Evolutionary conservation across 2,113 vertebrate genomes (phyloP).

Genomic region (Myocastor coypus): DNA sequence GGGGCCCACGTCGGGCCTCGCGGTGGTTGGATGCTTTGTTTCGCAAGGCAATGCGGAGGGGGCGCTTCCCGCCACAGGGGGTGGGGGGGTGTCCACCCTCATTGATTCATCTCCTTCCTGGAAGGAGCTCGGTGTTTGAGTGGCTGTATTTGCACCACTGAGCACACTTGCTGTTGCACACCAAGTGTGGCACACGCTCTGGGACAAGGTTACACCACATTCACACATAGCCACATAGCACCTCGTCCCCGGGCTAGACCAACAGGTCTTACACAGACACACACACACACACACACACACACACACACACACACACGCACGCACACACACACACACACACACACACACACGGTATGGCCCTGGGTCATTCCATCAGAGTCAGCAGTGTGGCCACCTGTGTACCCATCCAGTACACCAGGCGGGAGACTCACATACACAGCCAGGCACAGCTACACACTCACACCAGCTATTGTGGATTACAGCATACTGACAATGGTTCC

Average conservation of each 20-base stretch:
- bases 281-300: neutral
- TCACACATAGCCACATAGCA: neutral
- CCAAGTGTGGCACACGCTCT: conserved; percentile 28
- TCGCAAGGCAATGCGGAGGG: conserved; percentile 8
- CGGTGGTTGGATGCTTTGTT: conserved; percentile 69
- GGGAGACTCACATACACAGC: neutral
- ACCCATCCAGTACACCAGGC: neutral
- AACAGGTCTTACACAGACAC: conserved; percentile 1
- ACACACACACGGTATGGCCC: neutral
- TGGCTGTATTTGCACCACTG: conserved; percentile 21
- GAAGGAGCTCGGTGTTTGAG: conserved; percentile 17
- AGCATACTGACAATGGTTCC: neutral
- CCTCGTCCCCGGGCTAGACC: neutral
- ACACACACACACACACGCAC: neutral
- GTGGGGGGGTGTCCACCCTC: conserved; percentile 38
- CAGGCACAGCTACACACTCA: conserved; percentile 45
- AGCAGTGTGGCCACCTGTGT: conserved; percentile 66
- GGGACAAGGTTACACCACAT: neutral
- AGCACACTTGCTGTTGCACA: conserved; percentile 48
- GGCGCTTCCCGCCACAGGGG: conserved; percentile 71
- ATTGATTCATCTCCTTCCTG: conserved; percentile 60
- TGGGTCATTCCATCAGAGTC: conserved; percentile 61
- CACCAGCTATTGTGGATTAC: neutral
- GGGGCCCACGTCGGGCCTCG: neutral
- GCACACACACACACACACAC: neutral